Conservation (phyloP, 1,140 invertebrate species). For the Drosophila orena region DNA sequence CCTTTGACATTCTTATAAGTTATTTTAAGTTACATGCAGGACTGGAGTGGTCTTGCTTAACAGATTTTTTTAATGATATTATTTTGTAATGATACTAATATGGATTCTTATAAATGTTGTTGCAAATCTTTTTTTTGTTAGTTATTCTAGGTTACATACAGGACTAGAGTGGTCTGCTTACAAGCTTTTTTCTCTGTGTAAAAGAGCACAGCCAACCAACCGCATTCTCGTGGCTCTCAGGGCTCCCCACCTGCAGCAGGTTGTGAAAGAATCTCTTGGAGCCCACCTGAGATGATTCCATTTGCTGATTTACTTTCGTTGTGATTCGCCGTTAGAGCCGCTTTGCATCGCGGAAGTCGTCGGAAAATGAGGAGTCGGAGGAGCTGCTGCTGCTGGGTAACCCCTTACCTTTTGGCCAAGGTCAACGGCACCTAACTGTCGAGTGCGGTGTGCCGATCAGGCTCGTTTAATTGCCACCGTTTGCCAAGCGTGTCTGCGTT, state of each 20-base stretch:
- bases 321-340: conserved; percentile 47
- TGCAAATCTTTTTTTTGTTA: too few species aligned
- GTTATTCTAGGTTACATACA: too few species aligned
- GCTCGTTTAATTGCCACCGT: conserved; percentile 60
- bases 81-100: too few species aligned
- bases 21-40: too few species aligned
- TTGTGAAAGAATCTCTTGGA: conserved; percentile 46
- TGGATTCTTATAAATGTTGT: too few species aligned
- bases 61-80: too few species aligned
- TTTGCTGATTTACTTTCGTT: conserved; percentile 73
- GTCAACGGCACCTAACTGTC: conserved; percentile 76
- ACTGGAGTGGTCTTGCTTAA: too few species aligned
- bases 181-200: conserved; percentile 11
- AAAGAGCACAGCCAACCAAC: conserved; percentile 34
- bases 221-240: conserved; percentile 33
- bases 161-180: neutral
- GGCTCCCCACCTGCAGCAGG: conserved; percentile 24
- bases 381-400: conserved; percentile 17
- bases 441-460: conserved; percentile 31
- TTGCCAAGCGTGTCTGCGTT: conserved; percentile 72
- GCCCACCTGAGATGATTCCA: conserved; percentile 47
- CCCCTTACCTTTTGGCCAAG: conserved; percentile 70
- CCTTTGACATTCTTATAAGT: too few species aligned
- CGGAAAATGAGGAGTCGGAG: conserved; percentile 10
- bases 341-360: conserved; percentile 51